phyloP scores from a whole-genome alignment of 1,140 invertebrate genomes.

The Sitodiplosis mosellana region DNA sequence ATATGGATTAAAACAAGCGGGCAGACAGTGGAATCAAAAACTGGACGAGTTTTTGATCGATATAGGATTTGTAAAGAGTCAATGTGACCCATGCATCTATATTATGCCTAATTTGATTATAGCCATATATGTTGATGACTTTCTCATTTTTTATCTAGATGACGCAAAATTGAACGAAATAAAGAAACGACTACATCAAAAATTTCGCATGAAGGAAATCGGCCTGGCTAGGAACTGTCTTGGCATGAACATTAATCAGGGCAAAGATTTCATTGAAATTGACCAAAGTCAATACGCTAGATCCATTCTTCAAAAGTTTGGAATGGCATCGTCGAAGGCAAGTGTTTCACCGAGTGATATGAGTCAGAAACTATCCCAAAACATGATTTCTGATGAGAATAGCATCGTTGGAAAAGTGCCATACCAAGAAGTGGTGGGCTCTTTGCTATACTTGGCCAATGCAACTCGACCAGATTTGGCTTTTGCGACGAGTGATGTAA shows the following conservation, averaged over 20 bases:
- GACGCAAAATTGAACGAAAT: constrained; percentile 6
- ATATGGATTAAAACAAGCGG: constrained; percentile 19
- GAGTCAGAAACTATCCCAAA: constrained; percentile 7
- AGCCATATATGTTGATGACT: constrained; percentile 22
- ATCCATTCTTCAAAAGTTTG: constrained; percentile 11
- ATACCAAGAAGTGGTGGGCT: constrained; percentile 16
- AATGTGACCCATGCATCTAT: constrained; percentile 9
- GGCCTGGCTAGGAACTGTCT: constrained; percentile 8
- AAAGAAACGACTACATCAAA: constrained; percentile 6
- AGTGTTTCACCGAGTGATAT: constrained; percentile 11
- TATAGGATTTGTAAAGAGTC: constrained; percentile 6
- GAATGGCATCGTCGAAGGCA: constrained; percentile 14
- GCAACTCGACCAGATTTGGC: constrained; percentile 22
- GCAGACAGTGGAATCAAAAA: constrained; percentile 15
- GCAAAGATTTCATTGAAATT: constrained; percentile 3
- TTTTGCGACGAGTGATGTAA: constrained; percentile 17
- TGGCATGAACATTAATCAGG: constrained; percentile 12
- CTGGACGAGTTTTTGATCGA: constrained; percentile 8
- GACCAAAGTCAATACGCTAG: constrained; percentile 6
- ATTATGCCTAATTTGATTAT: constrained; percentile 5
- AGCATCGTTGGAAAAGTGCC: constrained; percentile 4
- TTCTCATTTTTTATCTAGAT: constrained; percentile 14
- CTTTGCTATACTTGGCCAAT: constrained; percentile 18
- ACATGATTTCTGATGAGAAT: constrained; percentile 3
- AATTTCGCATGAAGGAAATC: constrained; percentile 13